These are phyloP conservation scores for Amorpha juglandis DNA, from an alignment of 2,888 invertebrate species.

Conservation along the genomic window DNA sequence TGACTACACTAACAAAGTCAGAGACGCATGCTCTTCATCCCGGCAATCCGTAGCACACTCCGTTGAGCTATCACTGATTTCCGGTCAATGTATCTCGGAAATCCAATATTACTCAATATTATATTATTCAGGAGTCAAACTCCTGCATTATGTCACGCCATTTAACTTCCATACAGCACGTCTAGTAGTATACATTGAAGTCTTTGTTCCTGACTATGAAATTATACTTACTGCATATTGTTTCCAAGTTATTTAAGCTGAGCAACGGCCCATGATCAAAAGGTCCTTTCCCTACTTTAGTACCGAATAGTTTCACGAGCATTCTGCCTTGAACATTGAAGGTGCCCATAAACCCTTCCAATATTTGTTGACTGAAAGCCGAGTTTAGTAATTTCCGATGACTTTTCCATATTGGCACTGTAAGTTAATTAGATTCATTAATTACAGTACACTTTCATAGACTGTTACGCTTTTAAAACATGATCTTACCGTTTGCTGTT, in stretches of 20 bases:
- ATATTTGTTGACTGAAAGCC: constrained; percentile 41
- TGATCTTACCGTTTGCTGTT: constrained; percentile 27
- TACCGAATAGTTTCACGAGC: constrained; percentile 33
- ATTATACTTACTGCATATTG: constrained; percentile 42
- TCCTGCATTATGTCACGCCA: too few species aligned
- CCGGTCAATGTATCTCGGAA: too few species aligned
- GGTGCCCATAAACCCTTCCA: constrained; percentile 41
- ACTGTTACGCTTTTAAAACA: not conserved
- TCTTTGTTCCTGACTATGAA: too few species aligned
- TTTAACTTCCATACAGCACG: too few species aligned
- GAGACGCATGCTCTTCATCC: too few species aligned
- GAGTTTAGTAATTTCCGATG: constrained; percentile 44
- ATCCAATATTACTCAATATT: too few species aligned
- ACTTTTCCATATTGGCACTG: constrained; percentile 39
- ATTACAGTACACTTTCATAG: not conserved
- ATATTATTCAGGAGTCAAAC: too few species aligned
- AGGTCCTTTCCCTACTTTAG: constrained; percentile 33
- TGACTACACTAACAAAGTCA: too few species aligned
- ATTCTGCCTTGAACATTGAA: constrained; percentile 42
- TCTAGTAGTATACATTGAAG: too few species aligned
- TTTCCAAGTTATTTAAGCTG: constrained; percentile 37
- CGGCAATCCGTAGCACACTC: too few species aligned
- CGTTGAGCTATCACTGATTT: too few species aligned
- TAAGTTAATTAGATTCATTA: not conserved
- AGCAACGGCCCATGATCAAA: constrained; percentile 38